Base-by-base conservation (phyloP, 1,140 invertebrate genomes). In the Bombyx mandarina region DNA sequence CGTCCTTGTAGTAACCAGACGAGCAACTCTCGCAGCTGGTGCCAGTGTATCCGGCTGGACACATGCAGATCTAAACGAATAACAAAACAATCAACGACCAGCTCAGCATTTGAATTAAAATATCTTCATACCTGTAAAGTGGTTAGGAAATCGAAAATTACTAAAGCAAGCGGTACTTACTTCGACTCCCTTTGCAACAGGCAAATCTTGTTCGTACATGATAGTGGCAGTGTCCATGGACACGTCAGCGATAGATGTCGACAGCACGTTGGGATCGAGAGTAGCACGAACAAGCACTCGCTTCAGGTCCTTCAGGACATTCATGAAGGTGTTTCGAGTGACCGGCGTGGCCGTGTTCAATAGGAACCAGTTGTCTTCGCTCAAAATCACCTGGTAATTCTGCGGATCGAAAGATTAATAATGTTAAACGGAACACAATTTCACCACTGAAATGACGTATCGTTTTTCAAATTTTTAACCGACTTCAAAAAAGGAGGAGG, bases 271-370 rank as follows among this genome's bases (percentile, higher is more conserved):
- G 8, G 91, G 89, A 43, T 93, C 92, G 56, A 95, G 92, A 2
- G 95, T 93, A 2, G 96, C 97, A 49, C 96, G 89, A 35, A 99
- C 94, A 2, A 98, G 82, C 56, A 99, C 93, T 6, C 93, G 90
- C 63, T 95, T 92, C 0, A 99, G 78, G 63, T 95, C 93, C 42
- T 94, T 91, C 8, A 99, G 82, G 7, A 96, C 94, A 4, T 89
- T 91, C 91, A 99, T 92, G 46, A 99, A 91, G 62, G 98, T 94
- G 43, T 90, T 88, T 49, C 95, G 89, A 0, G 91, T 92, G 0
- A 93, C 94, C 1, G 88, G 83, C 46, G 82, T 79, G 6, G 89
- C 79, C 44, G 81, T 89, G 65, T 72, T 91, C 73, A 73, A 89
- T 6, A 78, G 90, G 72, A 88, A 89, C 94, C 94, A 96, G 44